Conservation (phyloP, 2,888 invertebrate genomes). For the Muschampia plurimacula region DNA sequence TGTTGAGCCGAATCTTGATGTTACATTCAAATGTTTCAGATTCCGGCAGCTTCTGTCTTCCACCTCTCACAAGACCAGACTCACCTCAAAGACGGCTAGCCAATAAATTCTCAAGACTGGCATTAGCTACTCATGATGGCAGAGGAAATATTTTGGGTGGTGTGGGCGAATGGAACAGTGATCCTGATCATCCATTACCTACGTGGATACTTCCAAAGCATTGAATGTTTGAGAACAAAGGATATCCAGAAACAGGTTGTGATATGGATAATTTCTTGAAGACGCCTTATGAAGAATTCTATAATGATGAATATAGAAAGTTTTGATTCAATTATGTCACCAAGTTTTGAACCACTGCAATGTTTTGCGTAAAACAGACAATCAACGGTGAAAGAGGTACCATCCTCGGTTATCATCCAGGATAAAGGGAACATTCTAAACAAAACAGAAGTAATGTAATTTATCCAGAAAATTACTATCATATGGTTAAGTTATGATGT, state of each 20-base stretch:
- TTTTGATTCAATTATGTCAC: too few relatives aligned
- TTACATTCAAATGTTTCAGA: conserved; percentile 55
- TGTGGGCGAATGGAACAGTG: conserved; percentile 89
- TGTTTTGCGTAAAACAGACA: too few relatives aligned
- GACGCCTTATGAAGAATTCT: neutral
- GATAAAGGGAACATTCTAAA: too few relatives aligned
- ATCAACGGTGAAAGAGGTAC: too few relatives aligned
- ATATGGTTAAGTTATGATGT: too few relatives aligned
- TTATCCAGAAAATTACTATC: too few relatives aligned
- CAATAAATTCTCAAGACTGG: conserved; percentile 94
- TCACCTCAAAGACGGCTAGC: conserved; percentile 89
- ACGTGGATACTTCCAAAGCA: conserved; percentile 78
- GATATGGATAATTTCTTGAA: neutral
- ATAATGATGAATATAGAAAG: neutral
- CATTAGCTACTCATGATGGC: conserved; percentile 95
- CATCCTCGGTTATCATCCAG: too few relatives aligned
- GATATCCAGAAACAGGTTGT: neutral
- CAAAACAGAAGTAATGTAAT: too few relatives aligned
- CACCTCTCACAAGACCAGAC: conserved; percentile 78
- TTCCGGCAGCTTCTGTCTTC: conserved; percentile 78
- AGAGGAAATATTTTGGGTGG: conserved; percentile 94
- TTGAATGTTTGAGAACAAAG: conserved; percentile 42
- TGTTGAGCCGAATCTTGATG: too few relatives aligned
- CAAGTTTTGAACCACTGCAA: too few relatives aligned
- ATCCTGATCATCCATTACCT: conserved; percentile 66